Evolutionary conservation across 2,113 vertebrate species (phyloP).

Genomic region (Isurus oxyrinchus): DNA sequence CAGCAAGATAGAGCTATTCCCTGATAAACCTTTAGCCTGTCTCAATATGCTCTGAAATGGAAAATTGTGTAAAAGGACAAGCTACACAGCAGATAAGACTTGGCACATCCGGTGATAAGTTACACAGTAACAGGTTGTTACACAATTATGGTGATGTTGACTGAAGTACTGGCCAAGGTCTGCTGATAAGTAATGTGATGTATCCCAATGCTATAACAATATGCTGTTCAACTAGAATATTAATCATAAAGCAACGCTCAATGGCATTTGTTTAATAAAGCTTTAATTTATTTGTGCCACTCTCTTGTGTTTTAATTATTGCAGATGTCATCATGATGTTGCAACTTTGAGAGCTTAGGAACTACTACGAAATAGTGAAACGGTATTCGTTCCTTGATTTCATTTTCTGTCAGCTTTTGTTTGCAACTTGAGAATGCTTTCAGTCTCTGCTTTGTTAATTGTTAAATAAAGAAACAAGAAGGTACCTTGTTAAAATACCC

Average conservation of each 20-base stretch:
- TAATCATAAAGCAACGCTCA: neutral
- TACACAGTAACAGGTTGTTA: constrained; percentile 55
- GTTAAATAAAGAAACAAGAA: neutral
- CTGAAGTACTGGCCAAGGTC: constrained; percentile 24
- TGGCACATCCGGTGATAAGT: constrained; percentile 47
- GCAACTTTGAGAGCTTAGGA: neutral
- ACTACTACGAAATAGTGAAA: neutral
- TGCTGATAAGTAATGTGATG: constrained; percentile 7
- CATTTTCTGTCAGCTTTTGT: neutral
- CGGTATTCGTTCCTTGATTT: neutral
- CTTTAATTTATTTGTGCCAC: neutral
- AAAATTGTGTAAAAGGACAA: constrained; percentile 41
- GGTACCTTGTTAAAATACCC: neutral
- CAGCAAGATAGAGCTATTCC: neutral
- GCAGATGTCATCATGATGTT: neutral
- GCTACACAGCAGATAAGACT: constrained; percentile 43
- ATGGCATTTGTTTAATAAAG: neutral
- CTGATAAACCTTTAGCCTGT: constrained; percentile 26
- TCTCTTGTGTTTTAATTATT: neutral
- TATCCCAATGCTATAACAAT: neutral
- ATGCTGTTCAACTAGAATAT: neutral
- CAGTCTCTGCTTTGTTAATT: neutral
- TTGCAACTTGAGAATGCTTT: neutral
- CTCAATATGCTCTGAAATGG: constrained; percentile 19
- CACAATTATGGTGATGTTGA: constrained; percentile 36